Percentiles rank a stretch among this genome's conserved stretches.
Conservation (phyloP, 2,113 vertebrate species). For the Bufo bufo region DNA sequence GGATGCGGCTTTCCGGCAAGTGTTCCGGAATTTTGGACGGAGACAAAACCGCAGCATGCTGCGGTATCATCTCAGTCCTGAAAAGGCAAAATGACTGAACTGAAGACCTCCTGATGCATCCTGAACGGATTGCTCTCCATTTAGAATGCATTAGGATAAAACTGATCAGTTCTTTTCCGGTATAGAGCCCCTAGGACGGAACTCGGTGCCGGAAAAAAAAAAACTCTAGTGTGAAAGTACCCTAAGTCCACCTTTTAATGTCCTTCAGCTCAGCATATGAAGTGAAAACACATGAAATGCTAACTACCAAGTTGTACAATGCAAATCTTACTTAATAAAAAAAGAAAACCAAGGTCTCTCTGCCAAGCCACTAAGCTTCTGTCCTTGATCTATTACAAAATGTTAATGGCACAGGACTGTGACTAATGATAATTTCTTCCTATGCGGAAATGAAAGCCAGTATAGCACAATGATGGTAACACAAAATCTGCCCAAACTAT, state of each 20-base stretch:
- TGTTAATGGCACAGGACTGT: constrained; percentile 15
- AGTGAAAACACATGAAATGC: not conserved
- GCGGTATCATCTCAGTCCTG: too few relatives aligned
- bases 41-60: too few relatives aligned
- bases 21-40: too few relatives aligned
- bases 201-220: too few relatives aligned
- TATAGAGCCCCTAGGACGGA: too few relatives aligned
- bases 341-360: not conserved
- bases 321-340: constrained; percentile 18
- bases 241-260: not conserved
- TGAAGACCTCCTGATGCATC: too few relatives aligned
- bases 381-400: constrained; percentile 36
- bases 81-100: too few relatives aligned
- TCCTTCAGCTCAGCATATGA: not conserved
- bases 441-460: constrained; percentile 28
- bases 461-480: constrained; percentile 15
- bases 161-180: too few relatives aligned
- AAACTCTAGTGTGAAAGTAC: too few relatives aligned
- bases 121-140: too few relatives aligned
- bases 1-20: too few relatives aligned
- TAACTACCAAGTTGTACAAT: constrained; percentile 16
- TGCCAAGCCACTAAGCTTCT: constrained; percentile 17
- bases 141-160: too few relatives aligned
- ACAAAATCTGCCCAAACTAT: not conserved
- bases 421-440: constrained; percentile 47